Evolutionary conservation across 2,113 vertebrate species (phyloP), one percentile per base, ranked within the genome.

Genomic region (Oophaga pumilio): DNA sequence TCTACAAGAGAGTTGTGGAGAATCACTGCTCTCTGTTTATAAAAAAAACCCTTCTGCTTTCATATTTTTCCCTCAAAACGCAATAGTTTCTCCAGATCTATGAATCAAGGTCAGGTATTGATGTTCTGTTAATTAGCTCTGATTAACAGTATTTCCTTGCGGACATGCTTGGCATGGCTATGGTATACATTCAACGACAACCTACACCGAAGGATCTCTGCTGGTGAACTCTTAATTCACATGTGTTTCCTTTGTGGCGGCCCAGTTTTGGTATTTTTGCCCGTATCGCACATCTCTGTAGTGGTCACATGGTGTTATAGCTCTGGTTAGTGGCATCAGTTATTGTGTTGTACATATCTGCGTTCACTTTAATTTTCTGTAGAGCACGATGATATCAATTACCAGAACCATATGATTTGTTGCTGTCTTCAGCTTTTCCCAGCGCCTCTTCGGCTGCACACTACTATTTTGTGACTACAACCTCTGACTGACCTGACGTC

Each of bases 1-100:
- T 93, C 94, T 95, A 94, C 93, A 93, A 95, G 94, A 94, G 94
- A 94, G 93, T 94, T 93, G 94, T 93, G 93, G 91, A 94, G 91
- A 91, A 94, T 92, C 91, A 92, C 89, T 90, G 91, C 92, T 93
- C 92, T 91, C 91, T 94, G 85, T 93, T 91, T 92, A 93, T 92
- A 92, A 90, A 92, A 92, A 94, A 91, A 93, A 91, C 90, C 90
- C 92, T 92, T 92, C 89, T 93, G 90, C 92, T 93, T 14, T 91
- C 93, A 93, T 94, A 93, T 94, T 93, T 89, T 91, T 94, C 90
- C 86, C 92, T 92, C 90, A 92, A 91, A 91, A 91, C 92, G 90
- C 92, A 90, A 90, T 94, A 94, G 91, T 92, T 92, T 89, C 90
- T 94, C 91, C 89, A 93, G 93, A 91, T 64, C 43, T 59, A 18